A percentile compares a stretch with the other conserved stretches of the same genome.
Conservation (phyloP, 2,113 vertebrate genomes). For the Ifrita kowaldi region DNA sequence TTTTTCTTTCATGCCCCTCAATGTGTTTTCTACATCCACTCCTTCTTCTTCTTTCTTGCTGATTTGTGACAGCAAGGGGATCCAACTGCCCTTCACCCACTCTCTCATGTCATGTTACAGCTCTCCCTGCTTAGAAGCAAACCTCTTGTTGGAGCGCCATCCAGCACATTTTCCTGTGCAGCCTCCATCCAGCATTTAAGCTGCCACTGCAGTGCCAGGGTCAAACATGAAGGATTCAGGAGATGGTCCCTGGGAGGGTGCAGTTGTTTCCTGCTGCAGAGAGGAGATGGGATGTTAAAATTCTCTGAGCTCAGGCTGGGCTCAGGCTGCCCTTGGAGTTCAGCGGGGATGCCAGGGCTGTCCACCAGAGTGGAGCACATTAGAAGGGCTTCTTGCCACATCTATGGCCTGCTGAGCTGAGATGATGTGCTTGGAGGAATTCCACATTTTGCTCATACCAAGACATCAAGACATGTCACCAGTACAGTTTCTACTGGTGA, state of each 20-base stretch:
- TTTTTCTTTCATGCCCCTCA: neutral
- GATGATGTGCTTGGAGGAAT: neutral
- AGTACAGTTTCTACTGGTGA: neutral
- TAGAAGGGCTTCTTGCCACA: neutral
- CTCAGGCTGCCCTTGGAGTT: neutral
- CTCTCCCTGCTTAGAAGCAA: neutral
- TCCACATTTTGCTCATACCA: neutral
- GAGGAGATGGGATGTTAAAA: neutral
- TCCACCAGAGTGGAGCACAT: neutral
- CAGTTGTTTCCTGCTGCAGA: neutral
- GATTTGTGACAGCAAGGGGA: neutral
- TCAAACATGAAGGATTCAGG: neutral
- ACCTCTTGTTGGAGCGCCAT: neutral
- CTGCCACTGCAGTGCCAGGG: neutral
- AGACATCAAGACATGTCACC: neutral
- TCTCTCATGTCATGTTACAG: rapidly evolving
- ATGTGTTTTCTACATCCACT: neutral
- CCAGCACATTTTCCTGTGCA: neutral
- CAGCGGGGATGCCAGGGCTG: neutral
- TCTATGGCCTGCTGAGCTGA: neutral
- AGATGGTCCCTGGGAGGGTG: neutral
- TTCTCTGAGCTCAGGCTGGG: neutral
- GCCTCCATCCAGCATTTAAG: neutral
- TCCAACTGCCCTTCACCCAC: neutral
- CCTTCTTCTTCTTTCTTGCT: neutral